phyloP scores from a whole-genome alignment of 2,113 vertebrate species.

The Ramphastos sulfuratus region DNA sequence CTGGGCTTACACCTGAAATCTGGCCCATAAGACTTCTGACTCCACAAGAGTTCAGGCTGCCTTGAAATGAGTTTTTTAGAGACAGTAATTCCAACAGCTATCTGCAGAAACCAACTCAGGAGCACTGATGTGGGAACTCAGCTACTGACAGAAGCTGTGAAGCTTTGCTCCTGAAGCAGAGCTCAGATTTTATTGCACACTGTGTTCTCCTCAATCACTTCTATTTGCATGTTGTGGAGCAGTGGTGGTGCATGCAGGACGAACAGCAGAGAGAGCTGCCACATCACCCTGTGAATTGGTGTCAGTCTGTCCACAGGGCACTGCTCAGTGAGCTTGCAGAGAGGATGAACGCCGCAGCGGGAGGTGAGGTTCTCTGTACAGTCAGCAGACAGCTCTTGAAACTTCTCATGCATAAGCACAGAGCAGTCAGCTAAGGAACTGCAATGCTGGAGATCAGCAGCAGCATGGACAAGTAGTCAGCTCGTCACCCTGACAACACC shows the following conservation, averaged over 20 bases:
- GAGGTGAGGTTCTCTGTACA: not conserved
- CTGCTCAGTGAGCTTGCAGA: not conserved
- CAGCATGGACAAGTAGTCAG: constrained; percentile 6
- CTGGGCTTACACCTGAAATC: not conserved
- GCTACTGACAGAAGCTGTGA: not conserved
- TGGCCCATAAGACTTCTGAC: not conserved
- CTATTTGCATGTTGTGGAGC: not conserved
- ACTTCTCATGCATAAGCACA: not conserved
- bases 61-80: not conserved
- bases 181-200: not conserved
- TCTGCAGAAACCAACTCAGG: not conserved
- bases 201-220: not conserved
- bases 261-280: not conserved
- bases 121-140: not conserved
- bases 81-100: not conserved
- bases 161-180: not conserved
- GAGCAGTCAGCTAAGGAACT: not conserved
- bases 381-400: not conserved
- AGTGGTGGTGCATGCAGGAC: not conserved
- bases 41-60: not conserved
- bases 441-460: not conserved
- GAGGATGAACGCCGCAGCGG: not conserved
- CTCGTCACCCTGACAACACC: constrained; percentile 44
- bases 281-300: not conserved
- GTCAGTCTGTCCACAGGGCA: not conserved